phyloP scores from a whole-genome alignment of 2,888 invertebrate species.

The Stomorhina lunata region DNA sequence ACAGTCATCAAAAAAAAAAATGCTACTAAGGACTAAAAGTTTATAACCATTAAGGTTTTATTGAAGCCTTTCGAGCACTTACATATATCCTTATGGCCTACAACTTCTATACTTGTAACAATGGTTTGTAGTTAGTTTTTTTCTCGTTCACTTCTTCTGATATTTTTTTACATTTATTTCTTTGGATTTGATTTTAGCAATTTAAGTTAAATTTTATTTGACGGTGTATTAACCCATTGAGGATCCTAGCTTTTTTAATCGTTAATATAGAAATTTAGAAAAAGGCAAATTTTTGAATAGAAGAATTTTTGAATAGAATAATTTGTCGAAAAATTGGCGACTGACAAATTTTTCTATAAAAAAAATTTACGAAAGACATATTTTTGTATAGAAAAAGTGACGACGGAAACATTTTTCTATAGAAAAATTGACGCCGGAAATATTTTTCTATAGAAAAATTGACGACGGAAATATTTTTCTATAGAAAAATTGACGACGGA shows the following conservation, averaged over 20 bases:
- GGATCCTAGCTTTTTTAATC: too few relatives aligned
- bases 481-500: too few relatives aligned
- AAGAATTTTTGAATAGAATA: not conserved
- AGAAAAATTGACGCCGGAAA: too few relatives aligned
- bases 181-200: not conserved
- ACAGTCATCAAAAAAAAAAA: conserved; percentile 45
- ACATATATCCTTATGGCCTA: conserved; percentile 46
- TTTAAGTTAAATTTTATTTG: conserved; percentile 29
- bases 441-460: too few relatives aligned
- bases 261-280: too few relatives aligned
- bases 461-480: too few relatives aligned
- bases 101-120: conserved; percentile 24
- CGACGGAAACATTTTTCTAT: too few relatives aligned
- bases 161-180: not conserved
- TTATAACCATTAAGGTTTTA: conserved; percentile 55
- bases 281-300: not conserved
- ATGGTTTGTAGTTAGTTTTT: not conserved
- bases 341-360: too few relatives aligned
- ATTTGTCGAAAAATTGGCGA: not conserved
- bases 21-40: conserved; percentile 47
- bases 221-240: conserved; percentile 28
- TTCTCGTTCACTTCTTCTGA: not conserved
- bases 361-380: too few relatives aligned
- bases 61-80: conserved; percentile 53
- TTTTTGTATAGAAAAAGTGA: too few relatives aligned